These are phyloP conservation scores for Lepidochrysops patricia DNA, from an alignment of 2,888 invertebrate genomes.

Conservation along the genomic window DNA sequence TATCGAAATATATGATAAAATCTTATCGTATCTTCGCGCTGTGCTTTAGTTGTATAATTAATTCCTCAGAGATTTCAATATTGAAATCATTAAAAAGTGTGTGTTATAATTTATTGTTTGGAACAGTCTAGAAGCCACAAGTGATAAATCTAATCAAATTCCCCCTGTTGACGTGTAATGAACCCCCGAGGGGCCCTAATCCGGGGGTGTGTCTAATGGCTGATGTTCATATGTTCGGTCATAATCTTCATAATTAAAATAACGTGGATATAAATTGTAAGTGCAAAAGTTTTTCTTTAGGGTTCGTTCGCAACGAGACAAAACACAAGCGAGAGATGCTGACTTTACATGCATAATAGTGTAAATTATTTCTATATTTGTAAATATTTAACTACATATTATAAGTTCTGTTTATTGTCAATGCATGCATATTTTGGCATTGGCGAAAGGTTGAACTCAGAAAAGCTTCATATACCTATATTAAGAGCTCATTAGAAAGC, in stretches of 20 bases:
- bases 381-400: too few species aligned
- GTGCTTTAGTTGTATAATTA: constrained; percentile 13
- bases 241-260: neutral
- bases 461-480: too few species aligned
- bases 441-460: too few species aligned
- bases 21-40: too few species aligned
- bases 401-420: too few species aligned
- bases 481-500: too few species aligned
- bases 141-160: constrained; percentile 22
- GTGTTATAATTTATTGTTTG: constrained; percentile 8
- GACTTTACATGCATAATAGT: too few species aligned
- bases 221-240: constrained; percentile 10
- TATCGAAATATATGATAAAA: too few species aligned
- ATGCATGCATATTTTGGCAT: too few species aligned
- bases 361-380: too few species aligned
- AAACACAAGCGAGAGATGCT: too few species aligned
- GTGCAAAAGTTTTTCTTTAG: neutral
- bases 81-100: neutral
- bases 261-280: neutral
- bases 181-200: constrained; percentile 16
- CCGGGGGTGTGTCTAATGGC: constrained; percentile 17
- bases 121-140: constrained; percentile 19
- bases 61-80: neutral
- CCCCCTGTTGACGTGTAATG: constrained; percentile 18
- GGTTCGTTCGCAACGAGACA: too few species aligned